A percentile compares a stretch with the other conserved stretches of the same genome.
Evolutionary conservation across 2,888 invertebrate genomes (phyloP).

Genomic region (Spisula subtruncata): DNA sequence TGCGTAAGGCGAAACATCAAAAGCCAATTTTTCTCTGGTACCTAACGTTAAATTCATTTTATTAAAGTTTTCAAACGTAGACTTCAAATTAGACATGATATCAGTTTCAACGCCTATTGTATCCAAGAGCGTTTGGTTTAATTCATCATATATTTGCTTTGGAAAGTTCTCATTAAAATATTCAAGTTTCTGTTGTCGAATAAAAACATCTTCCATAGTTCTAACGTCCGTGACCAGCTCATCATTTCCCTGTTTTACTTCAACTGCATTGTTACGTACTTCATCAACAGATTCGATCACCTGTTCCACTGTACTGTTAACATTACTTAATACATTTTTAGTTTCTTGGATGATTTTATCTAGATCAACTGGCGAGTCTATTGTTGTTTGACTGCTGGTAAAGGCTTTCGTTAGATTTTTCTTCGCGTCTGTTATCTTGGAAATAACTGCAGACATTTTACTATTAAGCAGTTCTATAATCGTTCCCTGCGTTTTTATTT

Average conservation of each 20-base stretch:
- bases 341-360: neutral
- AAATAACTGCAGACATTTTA: neutral
- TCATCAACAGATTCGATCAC: neutral
- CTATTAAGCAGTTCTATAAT: neutral
- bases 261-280: neutral
- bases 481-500: neutral
- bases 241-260: neutral
- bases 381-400: neutral
- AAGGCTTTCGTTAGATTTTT: neutral
- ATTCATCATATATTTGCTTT: neutral
- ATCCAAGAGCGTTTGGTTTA: constrained; percentile 17
- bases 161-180: constrained; percentile 41
- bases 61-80: neutral
- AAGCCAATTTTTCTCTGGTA: neutral
- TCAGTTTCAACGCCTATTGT: neutral
- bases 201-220: constrained; percentile 27
- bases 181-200: constrained; percentile 50
- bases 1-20: neutral
- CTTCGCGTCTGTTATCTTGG: neutral
- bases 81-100: neutral
- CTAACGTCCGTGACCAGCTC: neutral
- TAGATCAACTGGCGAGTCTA: neutral
- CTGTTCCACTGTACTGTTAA: neutral
- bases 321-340: neutral
- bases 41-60: neutral